Evolutionary conservation across 2,113 vertebrate genomes (phyloP).

Genomic region (Spilogale gracilis): DNA sequence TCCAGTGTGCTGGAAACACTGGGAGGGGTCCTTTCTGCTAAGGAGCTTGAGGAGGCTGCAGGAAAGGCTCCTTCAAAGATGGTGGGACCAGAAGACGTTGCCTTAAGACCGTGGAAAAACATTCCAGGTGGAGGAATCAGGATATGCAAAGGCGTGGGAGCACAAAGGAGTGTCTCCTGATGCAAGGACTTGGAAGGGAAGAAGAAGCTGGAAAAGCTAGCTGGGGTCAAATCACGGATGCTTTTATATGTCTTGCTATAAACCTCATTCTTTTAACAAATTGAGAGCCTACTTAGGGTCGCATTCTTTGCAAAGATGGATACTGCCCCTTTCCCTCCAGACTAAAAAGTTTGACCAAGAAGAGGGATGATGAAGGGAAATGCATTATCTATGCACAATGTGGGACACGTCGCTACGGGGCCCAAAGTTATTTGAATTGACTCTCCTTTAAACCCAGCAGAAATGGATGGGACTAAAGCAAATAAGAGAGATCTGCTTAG

Average conservation of each 20-base stretch:
- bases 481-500: neutral
- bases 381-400: too few species aligned
- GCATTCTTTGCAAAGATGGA: neutral
- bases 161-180: neutral
- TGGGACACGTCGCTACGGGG: neutral
- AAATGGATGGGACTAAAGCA: neutral
- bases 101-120: neutral
- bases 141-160: neutral
- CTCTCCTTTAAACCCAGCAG: neutral
- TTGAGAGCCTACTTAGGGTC: neutral
- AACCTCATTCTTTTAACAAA: neutral
- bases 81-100: neutral
- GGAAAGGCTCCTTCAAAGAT: neutral
- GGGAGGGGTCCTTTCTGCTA: neutral
- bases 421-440: neutral
- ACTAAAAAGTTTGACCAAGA: neutral
- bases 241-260: neutral
- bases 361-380: neutral
- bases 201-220: neutral
- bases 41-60: neutral
- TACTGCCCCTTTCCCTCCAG: neutral
- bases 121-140: neutral
- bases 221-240: neutral
- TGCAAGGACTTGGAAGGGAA: neutral
- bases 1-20: neutral